Conservation (phyloP, 1,140 invertebrate genomes). For the Drosophila gunungcola region DNA sequence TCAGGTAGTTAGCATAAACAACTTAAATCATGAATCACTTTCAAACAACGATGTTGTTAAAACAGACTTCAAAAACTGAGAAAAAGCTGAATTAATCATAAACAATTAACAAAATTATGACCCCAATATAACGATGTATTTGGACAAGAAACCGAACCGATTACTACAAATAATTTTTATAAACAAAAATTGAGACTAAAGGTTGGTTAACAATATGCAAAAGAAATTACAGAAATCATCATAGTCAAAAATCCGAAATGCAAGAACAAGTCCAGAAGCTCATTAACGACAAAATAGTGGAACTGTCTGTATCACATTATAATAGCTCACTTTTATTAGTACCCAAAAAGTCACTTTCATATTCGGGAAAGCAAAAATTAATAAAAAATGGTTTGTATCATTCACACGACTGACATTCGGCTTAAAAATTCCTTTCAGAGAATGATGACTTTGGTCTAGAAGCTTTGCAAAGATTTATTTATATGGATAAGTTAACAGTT, state of each 20-base stretch:
- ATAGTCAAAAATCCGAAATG: background rate
- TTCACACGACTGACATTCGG: no score
- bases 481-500: no score
- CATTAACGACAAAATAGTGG: conserved; percentile 4
- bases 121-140: background rate
- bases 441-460: no score
- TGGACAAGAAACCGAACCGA: background rate
- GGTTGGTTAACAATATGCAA: background rate
- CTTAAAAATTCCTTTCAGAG: no score
- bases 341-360: background rate
- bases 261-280: background rate
- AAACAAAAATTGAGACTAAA: background rate
- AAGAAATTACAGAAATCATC: background rate
- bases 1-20: no score
- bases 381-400: no score
- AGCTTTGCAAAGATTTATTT: no score
- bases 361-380: background rate
- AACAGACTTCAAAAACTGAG: no score
- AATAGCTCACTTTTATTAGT: background rate
- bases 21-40: no score
- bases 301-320: background rate
- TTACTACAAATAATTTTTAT: background rate
- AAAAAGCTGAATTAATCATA: no score
- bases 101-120: background rate
- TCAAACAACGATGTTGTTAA: no score